Percentiles rank a stretch among this genome's conserved stretches.
These are phyloP conservation scores for Callyntrura sp. DNA, from an alignment of 2,888 invertebrate genomes.

Conservation along the genomic window DNA sequence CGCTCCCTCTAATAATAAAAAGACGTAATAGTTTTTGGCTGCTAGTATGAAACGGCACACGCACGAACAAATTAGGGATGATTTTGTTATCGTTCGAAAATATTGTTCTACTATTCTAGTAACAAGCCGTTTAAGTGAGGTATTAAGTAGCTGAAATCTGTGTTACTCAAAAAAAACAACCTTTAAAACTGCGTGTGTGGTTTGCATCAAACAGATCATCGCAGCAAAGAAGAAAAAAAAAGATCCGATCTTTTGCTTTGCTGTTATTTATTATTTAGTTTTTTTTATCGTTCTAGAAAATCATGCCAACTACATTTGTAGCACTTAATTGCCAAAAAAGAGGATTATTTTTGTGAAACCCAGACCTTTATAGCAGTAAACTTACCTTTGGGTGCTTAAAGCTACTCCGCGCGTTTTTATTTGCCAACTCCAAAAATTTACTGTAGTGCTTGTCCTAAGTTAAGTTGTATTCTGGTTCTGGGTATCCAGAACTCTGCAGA, in stretches of 20 bases:
- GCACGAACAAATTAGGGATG: too few relatives aligned
- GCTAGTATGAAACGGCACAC: too few relatives aligned
- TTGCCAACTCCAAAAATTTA: slow-evolving; percentile 39
- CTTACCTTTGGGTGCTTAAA: slow-evolving; percentile 56
- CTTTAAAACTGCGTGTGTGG: neutral
- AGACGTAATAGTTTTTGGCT: too few relatives aligned
- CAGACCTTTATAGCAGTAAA: neutral
- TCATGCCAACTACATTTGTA: neutral
- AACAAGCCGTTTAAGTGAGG: slow-evolving; percentile 51
- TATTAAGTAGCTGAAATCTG: neutral
- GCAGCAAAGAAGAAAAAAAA: neutral
- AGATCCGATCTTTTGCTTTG: neutral
- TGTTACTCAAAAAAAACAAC: neutral
- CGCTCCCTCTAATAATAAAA: too few relatives aligned
- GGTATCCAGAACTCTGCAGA: slow-evolving; percentile 52
- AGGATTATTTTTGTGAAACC: neutral
- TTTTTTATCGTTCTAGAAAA: neutral
- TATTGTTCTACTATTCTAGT: slow-evolving; percentile 20
- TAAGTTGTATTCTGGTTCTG: too few relatives aligned
- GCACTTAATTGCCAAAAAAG: neutral
- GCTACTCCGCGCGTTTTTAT: slow-evolving; percentile 62
- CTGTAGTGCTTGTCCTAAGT: neutral
- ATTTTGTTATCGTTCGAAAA: neutral
- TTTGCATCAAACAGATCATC: too few relatives aligned
- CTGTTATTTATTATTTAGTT: neutral